A percentile compares a stretch with the other conserved stretches of the same genome.
phyloP scores from a whole-genome alignment of 1,140 invertebrate species.

The Eurytemora carolleeae region DNA sequence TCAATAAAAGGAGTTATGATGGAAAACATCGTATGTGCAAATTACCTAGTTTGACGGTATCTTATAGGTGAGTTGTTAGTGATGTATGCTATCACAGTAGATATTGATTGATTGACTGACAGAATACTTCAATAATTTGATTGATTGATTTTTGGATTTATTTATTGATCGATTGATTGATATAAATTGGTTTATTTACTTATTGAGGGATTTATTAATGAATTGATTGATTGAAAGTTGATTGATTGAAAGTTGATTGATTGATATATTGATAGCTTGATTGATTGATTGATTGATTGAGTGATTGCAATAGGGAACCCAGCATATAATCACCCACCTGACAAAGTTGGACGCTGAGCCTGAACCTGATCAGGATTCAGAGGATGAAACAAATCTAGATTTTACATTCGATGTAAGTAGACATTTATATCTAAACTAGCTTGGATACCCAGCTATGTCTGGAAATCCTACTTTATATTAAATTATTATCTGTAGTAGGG shows the following conservation, averaged over 20 bases:
- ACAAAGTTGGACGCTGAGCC: background rate
- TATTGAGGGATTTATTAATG: background rate
- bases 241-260: too few relatives aligned
- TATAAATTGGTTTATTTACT: background rate
- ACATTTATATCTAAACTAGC: too few relatives aligned
- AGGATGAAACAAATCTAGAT: background rate
- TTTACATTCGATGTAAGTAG: background rate
- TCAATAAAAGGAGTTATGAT: too few relatives aligned
- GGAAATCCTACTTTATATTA: too few relatives aligned
- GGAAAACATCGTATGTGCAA: too few relatives aligned
- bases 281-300: background rate
- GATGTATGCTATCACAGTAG: too few relatives aligned
- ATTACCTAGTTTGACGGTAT: too few relatives aligned
- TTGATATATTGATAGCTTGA: background rate
- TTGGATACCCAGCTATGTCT: too few relatives aligned
- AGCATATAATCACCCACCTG: background rate
- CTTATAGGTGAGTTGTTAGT: too few relatives aligned
- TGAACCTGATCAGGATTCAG: background rate
- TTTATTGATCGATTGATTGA: background rate
- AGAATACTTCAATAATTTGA: too few relatives aligned
- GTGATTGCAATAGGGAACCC: background rate
- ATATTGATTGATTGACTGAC: too few relatives aligned
- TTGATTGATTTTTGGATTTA: background rate
- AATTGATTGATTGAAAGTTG: background rate
- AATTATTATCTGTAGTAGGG: too few relatives aligned